phyloP scores from a whole-genome alignment of 2,888 invertebrate species.

The Sipha maydis region DNA sequence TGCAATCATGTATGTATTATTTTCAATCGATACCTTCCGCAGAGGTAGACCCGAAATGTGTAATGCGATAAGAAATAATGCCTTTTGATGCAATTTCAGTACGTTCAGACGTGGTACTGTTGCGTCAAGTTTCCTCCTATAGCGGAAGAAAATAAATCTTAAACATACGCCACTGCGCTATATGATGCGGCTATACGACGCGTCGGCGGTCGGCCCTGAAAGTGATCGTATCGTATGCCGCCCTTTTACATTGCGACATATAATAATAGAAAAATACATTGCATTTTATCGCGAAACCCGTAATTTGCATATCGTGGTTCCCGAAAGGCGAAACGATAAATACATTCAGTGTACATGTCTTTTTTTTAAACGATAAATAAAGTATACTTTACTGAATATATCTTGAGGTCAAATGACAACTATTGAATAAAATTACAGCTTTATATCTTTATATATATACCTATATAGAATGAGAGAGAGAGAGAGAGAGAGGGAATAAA shows the following conservation, averaged over 20 bases:
- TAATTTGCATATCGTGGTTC: neutral
- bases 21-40: neutral
- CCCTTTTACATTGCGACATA: neutral
- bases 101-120: neutral
- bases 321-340: too few species aligned
- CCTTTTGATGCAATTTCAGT: neutral
- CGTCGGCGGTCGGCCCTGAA: neutral
- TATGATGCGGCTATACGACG: neutral
- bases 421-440: too few species aligned
- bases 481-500: too few species aligned
- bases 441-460: too few species aligned
- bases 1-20: neutral
- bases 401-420: too few species aligned
- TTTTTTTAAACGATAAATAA: too few species aligned
- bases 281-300: neutral
- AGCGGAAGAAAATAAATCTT: neutral
- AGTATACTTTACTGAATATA: too few species aligned
- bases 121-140: neutral
- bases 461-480: too few species aligned
- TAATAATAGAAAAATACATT: neutral
- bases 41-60: neutral
- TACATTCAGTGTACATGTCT: too few species aligned
- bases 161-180: neutral
- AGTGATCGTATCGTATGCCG: neutral
- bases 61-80: neutral